Evolutionary conservation across 2,888 invertebrate genomes (phyloP), one percentile per base, ranked within the genome.

Genomic region (Aradus depressus): DNA sequence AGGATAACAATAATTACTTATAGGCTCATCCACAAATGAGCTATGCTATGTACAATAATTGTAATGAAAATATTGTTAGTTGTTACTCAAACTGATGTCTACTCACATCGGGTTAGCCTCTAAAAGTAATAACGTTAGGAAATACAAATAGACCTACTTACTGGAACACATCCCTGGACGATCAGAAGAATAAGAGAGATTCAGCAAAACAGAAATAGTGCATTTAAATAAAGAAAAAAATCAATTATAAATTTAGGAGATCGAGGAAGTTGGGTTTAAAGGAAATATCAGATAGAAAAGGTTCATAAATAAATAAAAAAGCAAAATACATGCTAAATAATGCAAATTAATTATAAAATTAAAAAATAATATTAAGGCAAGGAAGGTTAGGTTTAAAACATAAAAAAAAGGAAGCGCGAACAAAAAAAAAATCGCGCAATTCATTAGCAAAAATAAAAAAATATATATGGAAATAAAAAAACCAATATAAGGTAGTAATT

Each of bases 121-220:
- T 47, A 51, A 38, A 16, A 44, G 34, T 44, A 31, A 31, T 42
- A 47, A 56, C 53, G 42, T 55, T 51, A 47, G 52, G 51, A 45
- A 54, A 57, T 44, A 18, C 12, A 47, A 54, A 45, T 55, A 26
- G 37, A 57, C 55, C 52, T 78, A 79, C 79, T 79, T 79, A 79
- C 79, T 75, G 77, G 74, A 75, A 76, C 78, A 76, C 79, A 81
- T 79, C 80, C 81, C 81, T 80, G 72, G 63, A 66, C 72, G 72
- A 26, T 70, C 73, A 75, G 73, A 62, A 60, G 44, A 50, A n/a
- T 52, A 70, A 75, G 76, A 68, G 62, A 66, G 64, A 76, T 77
- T 74, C 73, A 75, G 76, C 77, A 75, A 72, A 73, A 78, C 75
- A 75, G 73, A 76, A 72, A 67, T 66, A 67, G 67, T 69, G 71